Percentiles rank a stretch among this genome's conserved stretches.
Evolutionary conservation across 2,113 vertebrate species (phyloP).

Genomic region (Xenus cinereus): DNA sequence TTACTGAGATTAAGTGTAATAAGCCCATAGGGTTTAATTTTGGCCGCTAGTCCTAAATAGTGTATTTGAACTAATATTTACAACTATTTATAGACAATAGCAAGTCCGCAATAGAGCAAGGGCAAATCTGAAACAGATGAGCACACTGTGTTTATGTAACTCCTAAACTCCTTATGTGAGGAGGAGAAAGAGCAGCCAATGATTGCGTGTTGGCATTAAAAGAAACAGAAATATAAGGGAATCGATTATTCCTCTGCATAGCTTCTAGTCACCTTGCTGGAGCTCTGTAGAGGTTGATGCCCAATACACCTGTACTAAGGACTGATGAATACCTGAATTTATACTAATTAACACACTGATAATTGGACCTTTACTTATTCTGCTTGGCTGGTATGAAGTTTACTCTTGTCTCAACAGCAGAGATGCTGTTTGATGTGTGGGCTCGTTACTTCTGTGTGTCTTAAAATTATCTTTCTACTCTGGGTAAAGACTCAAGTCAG

Average conservation of each 20-base stretch:
- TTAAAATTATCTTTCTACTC: not conserved
- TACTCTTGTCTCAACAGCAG: not conserved
- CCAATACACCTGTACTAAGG: not conserved
- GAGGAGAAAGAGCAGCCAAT: not conserved
- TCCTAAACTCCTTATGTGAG: not conserved
- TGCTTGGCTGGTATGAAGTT: not conserved
- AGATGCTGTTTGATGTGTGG: not conserved
- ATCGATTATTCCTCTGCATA: not conserved
- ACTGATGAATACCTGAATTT: not conserved
- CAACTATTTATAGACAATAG: slow-evolving; percentile 36
- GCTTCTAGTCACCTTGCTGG: not conserved
- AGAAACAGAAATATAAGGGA: not conserved
- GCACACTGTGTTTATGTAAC: not conserved
- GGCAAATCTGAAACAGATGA: slow-evolving; percentile 39
- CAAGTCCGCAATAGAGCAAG: not conserved
- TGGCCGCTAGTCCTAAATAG: not conserved
- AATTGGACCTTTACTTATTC: not conserved
- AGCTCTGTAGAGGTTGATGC: not conserved
- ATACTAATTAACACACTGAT: not conserved
- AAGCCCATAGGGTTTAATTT: slow-evolving; percentile 20
- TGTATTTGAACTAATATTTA: slow-evolving; percentile 36
- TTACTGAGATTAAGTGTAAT: slow-evolving; percentile 4
- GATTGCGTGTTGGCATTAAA: not conserved
- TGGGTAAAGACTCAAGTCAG: not conserved
- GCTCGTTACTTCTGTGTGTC: not conserved